Percentiles rank a stretch among this genome's conserved stretches.
phyloP scores from a whole-genome alignment of 1,140 invertebrate genomes.

The Octopus sinensis region DNA sequence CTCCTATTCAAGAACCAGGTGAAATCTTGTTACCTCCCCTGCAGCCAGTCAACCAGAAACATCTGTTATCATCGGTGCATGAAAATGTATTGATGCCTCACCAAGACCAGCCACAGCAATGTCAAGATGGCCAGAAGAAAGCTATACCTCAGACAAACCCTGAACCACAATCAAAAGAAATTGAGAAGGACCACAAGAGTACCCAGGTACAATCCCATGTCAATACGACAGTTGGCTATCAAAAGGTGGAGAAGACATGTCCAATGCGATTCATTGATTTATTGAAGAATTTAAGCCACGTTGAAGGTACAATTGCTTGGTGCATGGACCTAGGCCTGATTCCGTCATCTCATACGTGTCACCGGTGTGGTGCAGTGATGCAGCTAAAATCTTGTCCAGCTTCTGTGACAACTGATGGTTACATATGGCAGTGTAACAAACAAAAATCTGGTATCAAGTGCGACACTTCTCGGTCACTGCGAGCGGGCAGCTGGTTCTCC shows the following conservation, averaged over 20 bases:
- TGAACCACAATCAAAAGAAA: too few relatives aligned
- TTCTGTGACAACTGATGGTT: neutral
- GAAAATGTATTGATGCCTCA: too few relatives aligned
- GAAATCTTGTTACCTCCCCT: too few relatives aligned
- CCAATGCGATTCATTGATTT: slow-evolving; percentile 1
- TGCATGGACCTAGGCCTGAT: slow-evolving; percentile 5
- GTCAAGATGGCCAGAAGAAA: too few relatives aligned
- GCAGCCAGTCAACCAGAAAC: too few relatives aligned
- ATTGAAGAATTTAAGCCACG: neutral
- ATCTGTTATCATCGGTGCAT: too few relatives aligned
- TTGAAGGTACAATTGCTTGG: neutral
- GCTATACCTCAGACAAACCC: too few relatives aligned
- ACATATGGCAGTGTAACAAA: neutral
- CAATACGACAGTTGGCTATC: neutral
- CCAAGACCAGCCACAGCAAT: too few relatives aligned
- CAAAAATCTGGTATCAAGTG: neutral
- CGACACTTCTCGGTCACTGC: neutral
- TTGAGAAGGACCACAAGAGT: neutral
- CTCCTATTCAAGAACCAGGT: too few relatives aligned
- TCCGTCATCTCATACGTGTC: neutral
- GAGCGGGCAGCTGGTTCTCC: slow-evolving; percentile 18
- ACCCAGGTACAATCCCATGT: neutral
- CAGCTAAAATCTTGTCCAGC: neutral
- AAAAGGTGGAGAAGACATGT: neutral
- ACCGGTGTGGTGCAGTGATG: neutral